Evolutionary conservation across 2,113 vertebrate genomes (phyloP).

Genomic region (Thomomys bottae): DNA sequence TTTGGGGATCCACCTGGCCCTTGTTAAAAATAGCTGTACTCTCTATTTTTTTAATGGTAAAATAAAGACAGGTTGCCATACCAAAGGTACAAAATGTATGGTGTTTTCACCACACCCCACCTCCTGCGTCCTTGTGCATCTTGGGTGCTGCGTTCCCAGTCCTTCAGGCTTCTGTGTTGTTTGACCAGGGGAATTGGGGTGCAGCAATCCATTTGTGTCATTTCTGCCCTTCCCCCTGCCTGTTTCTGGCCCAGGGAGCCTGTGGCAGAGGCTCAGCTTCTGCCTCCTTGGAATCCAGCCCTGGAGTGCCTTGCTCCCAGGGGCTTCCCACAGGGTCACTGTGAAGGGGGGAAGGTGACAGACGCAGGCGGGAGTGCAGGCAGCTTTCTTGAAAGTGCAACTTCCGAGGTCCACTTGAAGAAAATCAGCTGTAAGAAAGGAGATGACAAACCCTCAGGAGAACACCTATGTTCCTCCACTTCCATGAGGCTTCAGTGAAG

Average conservation of each 20-base stretch:
- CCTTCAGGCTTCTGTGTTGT: rapidly evolving
- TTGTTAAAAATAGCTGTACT: neutral
- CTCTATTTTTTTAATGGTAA: neutral
- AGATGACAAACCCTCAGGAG: neutral
- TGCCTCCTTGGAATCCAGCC: neutral
- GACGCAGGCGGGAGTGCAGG: neutral
- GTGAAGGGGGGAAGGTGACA: rapidly evolving
- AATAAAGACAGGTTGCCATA: neutral
- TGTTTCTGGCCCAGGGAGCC: rapidly evolving
- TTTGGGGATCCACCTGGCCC: neutral
- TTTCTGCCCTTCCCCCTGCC: rapidly evolving
- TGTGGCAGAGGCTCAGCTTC: neutral
- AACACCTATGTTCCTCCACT: neutral
- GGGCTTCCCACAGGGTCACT: neutral
- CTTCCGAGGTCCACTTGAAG: rapidly evolving
- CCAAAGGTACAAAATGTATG: no score
- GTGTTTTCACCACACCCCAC: rapidly evolving
- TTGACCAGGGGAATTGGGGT: rapidly evolving
- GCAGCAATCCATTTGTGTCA: rapidly evolving
- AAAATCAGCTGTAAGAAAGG: neutral
- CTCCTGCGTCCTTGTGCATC: rapidly evolving
- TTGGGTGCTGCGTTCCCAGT: no score
- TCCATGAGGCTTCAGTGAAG: neutral
- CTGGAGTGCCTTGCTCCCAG: neutral
- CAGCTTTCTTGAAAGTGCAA: rapidly evolving